Evolutionary conservation across 2,113 vertebrate species (phyloP), one percentile per base, ranked within the genome.

Genomic region (Pangasianodon hypophthalmus): DNA sequence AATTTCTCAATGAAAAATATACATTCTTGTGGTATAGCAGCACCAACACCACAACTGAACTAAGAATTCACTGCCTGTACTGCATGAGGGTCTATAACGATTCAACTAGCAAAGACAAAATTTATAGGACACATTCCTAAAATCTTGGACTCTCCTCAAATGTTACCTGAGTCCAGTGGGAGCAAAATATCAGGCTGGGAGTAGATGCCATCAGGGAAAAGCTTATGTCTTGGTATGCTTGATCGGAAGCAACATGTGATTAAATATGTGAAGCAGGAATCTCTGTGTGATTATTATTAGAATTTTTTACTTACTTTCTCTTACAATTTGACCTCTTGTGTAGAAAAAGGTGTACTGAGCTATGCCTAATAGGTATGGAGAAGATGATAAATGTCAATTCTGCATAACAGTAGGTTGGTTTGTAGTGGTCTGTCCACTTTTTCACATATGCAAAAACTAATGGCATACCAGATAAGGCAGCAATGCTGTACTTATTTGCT

Each of bases 201-300:
- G 62, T n/a, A n/a, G 3, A 82, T 75, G 24, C 4, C 37, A 88
- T 73, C 32, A 10, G 75, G 90, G 84, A 64, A 89, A 84, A 75
- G 81, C 90, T 90, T 88, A 89, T 84, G 73, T 90, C 46, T 91
- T 85, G 87, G 84, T 54, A 87, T 81, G 32, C 26, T 46, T 21
- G 18, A 18, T 46, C 56, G 62, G 62, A 64, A 10, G 52, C 56
- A 13, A 88, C 87, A 92, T 89, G 85, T 90, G 87, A 52, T 90
- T 80, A 87, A 69, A 48, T 50, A 90, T 71, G 85, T 21, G 13
- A n/a, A 56, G 58, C 87, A 87, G 1, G 52, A 37, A 73, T 41
- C 19, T n/a, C 44, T 37, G 67, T 32, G 32, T 69, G 11, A 48
- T 32, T 54, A 19, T 82, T 82, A 16, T 21, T 21, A 37, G 37